Evolutionary conservation across 1,140 invertebrate species (phyloP).

Genomic region (Piezodorus guildinii): DNA sequence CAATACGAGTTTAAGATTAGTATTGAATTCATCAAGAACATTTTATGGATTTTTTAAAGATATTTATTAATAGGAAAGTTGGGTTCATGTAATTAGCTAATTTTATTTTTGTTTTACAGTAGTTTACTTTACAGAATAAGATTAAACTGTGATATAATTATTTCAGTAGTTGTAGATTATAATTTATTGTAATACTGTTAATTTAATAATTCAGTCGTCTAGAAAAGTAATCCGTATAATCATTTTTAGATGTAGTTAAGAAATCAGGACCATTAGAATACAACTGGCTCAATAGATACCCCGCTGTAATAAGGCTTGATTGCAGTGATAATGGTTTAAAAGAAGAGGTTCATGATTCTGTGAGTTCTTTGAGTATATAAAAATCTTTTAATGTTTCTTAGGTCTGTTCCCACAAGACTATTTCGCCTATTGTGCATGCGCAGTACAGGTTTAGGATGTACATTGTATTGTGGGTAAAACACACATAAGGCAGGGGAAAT

Average conservation of each 20-base stretch:
- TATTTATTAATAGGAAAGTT: too few species aligned
- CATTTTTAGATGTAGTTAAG: not conserved
- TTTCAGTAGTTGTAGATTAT: not conserved
- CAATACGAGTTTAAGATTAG: too few species aligned
- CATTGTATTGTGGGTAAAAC: too few species aligned
- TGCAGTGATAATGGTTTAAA: not conserved
- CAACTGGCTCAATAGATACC: not conserved
- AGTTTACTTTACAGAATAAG: not conserved
- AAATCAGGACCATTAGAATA: conserved; percentile 2
- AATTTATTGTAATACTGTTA: not conserved
- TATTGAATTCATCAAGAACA: too few species aligned
- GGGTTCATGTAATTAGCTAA: too few species aligned
- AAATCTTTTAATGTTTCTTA: too few species aligned
- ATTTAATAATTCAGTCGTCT: not conserved
- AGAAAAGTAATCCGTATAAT: not conserved
- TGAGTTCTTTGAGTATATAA: not conserved
- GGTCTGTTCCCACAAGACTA: too few species aligned
- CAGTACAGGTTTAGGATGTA: too few species aligned
- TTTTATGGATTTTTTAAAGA: too few species aligned
- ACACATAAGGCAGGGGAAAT: too few species aligned
- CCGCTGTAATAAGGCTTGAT: not conserved
- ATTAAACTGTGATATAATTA: not conserved
- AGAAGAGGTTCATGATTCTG: not conserved
- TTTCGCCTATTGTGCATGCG: too few species aligned
- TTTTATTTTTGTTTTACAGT: not conserved